Evolutionary conservation across 2,888 invertebrate genomes (phyloP).

Genomic region (Eupithecia tripunctaria): DNA sequence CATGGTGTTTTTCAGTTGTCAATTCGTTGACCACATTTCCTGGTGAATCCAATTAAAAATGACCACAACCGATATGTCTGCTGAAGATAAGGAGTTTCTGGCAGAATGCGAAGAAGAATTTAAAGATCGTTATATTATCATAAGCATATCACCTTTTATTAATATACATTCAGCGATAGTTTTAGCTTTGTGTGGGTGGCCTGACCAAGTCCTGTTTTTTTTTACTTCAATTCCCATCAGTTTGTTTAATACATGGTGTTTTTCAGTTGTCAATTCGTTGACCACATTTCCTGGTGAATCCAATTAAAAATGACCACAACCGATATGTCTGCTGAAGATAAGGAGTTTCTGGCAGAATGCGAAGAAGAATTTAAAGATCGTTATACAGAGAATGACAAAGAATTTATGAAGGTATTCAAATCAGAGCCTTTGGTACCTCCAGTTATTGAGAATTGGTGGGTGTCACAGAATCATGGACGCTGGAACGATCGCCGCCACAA

Average conservation of each 20-base stretch:
- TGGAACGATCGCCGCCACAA: conserved; percentile 65
- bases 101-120: conserved; percentile 86
- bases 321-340: conserved; percentile 82
- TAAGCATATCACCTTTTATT: background rate
- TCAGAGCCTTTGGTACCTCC: conserved; percentile 80
- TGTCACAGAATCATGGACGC: conserved; percentile 57
- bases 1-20: conserved; percentile 55
- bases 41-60: conserved; percentile 48
- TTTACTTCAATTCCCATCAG: background rate
- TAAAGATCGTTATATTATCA: conserved; percentile 85
- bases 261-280: conserved; percentile 63
- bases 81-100: conserved; percentile 85
- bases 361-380: conserved; percentile 86
- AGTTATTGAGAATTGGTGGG: conserved; percentile 85
- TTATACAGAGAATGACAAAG: conserved; percentile 86
- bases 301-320: conserved; percentile 55
- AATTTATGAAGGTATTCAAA: conserved; percentile 82
- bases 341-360: conserved; percentile 85
- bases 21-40: conserved; percentile 57
- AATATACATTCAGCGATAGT: background rate
- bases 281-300: conserved; percentile 47
- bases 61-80: conserved; percentile 69
- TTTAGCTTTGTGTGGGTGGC: background rate
- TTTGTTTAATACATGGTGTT: background rate
- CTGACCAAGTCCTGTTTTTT: background rate